Percentiles rank a stretch among this genome's conserved stretches.
phyloP scores from a whole-genome alignment of 1,140 invertebrate genomes.

The Anthonomus grandis region DNA sequence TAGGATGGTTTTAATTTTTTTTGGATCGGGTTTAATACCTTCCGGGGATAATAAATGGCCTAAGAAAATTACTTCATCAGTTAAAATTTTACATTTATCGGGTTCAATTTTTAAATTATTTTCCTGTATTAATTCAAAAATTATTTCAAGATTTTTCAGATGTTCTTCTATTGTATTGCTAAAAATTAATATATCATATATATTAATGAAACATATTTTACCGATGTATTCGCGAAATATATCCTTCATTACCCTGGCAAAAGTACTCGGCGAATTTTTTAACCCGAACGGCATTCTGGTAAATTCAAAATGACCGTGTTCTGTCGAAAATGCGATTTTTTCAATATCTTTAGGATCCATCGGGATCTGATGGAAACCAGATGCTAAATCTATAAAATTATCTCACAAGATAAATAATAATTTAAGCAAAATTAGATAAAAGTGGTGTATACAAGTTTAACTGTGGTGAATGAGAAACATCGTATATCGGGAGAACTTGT shows the following conservation, averaged over 20 bases:
- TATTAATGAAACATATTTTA: conserved; percentile 44
- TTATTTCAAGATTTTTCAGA: conserved; percentile 24
- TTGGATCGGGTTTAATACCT: conserved; percentile 34
- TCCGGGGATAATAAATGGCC: conserved; percentile 31
- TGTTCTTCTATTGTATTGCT: conserved; percentile 30
- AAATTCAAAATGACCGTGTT: conserved; percentile 44
- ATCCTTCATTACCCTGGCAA: conserved; percentile 41
- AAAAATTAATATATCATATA: conserved; percentile 40
- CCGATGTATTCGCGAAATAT: conserved; percentile 29
- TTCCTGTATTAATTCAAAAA: conserved; percentile 29
- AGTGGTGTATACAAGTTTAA: no score
- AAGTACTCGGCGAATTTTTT: conserved; percentile 47
- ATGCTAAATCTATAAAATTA: conserved; percentile 49
- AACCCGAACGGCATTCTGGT: conserved; percentile 40
- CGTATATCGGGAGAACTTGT: no score
- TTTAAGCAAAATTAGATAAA: no score
- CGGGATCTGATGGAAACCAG: conserved; percentile 51
- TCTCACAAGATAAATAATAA: no score
- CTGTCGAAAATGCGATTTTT: conserved; percentile 49
- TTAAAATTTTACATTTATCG: conserved; percentile 38
- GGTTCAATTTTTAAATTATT: conserved; percentile 22
- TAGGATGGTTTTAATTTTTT: conserved; percentile 31
- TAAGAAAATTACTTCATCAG: conserved; percentile 31
- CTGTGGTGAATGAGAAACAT: no score
- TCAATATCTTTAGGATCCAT: conserved; percentile 37